phyloP scores from a whole-genome alignment of 2,888 invertebrate species.

The Xiphydria camelus region DNA sequence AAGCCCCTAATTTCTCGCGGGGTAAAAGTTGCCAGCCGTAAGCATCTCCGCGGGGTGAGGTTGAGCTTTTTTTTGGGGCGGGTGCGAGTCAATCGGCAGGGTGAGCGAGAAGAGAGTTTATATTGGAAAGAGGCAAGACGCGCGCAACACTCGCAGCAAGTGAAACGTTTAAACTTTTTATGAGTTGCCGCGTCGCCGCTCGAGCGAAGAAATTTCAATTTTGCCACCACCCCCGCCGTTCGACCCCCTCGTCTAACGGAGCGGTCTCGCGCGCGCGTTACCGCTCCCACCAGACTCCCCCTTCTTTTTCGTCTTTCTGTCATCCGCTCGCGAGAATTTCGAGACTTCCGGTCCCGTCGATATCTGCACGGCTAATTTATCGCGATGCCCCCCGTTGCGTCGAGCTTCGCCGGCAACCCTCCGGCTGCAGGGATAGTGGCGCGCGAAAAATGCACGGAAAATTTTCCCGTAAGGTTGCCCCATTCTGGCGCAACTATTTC shows the following conservation, averaged over 20 bases:
- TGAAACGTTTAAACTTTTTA: slow-evolving; percentile 57
- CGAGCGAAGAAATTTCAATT: slow-evolving; percentile 57
- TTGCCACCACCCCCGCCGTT: slow-evolving; percentile 39
- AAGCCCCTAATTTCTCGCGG: slow-evolving; percentile 57
- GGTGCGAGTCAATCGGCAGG: slow-evolving; percentile 35
- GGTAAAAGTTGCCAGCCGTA: slow-evolving; percentile 47
- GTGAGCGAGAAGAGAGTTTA: slow-evolving; percentile 39
- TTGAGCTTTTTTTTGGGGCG: slow-evolving; percentile 22
- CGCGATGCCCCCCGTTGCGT: slow-evolving; percentile 11
- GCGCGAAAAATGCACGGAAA: too few relatives aligned
- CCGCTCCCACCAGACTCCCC: slow-evolving; percentile 15
- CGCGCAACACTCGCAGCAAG: slow-evolving; percentile 44
- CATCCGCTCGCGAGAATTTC: slow-evolving; percentile 22
- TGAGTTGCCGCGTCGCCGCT: slow-evolving; percentile 57
- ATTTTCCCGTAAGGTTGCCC: too few relatives aligned
- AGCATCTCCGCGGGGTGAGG: slow-evolving; percentile 35
- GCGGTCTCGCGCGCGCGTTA: slow-evolving; percentile 6
- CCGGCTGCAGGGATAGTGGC: too few relatives aligned
- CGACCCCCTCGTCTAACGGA: slow-evolving; percentile 6
- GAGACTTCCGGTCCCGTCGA: slow-evolving; percentile 24
- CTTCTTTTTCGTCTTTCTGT: slow-evolving; percentile 12
- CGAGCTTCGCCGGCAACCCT: too few relatives aligned
- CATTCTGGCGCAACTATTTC: too few relatives aligned
- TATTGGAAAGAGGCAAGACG: slow-evolving; percentile 44
- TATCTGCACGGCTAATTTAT: slow-evolving; percentile 23